Base-by-base conservation (phyloP, 2,888 invertebrate species). In the Lapara coniferarum region DNA sequence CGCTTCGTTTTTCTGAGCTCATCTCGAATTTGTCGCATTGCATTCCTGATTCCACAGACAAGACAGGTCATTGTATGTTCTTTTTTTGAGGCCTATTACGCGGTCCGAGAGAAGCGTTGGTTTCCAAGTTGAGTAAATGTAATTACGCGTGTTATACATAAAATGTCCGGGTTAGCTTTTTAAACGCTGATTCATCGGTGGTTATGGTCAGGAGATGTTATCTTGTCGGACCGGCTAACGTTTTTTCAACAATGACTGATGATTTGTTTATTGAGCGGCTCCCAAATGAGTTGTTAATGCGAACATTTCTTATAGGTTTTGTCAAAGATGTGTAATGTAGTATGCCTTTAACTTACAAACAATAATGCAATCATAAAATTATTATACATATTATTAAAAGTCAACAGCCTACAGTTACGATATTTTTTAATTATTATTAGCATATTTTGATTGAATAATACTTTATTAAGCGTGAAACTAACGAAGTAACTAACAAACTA, bases 1-100 rank as follows among this genome's bases (percentile, higher is more conserved):
- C 75, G 75, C 76, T 77, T 75, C 77, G 77, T 79, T 74, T 74
- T 80, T 78, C 77, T 71, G 77, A 77, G 82, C 81, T 86, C 90
- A 84, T 88, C 87, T 88, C 78, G 81, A 90, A 85, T 88, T 85
- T 88, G 90, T 90, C 89, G 90, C 84, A 77, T 89, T 85, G 85
- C 85, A 83, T 85, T 82, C n/a, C n/a, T n/a, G n/a, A n/a, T n/a
- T n/a, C 81, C 84, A 81, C 84, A 85, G 87, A 85, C 88, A 84
- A 85, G 85, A 79, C 85, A 83, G 86, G 87, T 88, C 87, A 88
- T 87, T 85, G 80, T 83, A 70, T 75, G 66, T 69, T n/a, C n/a
- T n/a, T 66, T 69, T 66, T 52, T 49, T 56, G 69, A 69, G 57
- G 69, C 69, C 69, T 87, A 87, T 89, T 85, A 90, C 81, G 81